phyloP scores from a whole-genome alignment of 1,140 invertebrate genomes.

The Tetramorium simillimum region DNA sequence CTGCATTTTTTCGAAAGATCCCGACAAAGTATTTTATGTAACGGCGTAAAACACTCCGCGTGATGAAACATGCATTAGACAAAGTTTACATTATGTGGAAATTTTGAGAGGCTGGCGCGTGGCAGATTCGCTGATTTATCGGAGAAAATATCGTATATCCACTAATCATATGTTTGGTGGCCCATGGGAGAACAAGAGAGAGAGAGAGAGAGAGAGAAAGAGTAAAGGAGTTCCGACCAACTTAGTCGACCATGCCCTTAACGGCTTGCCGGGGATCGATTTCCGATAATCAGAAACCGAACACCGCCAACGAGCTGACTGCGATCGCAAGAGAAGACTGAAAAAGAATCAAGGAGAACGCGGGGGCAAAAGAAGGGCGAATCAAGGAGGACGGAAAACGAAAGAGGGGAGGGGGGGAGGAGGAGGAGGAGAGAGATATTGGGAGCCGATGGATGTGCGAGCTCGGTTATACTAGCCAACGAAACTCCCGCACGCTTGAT shows the following conservation, averaged over 20 bases:
- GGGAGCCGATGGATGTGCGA: constrained; percentile 51
- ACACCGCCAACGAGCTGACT: constrained; percentile 72
- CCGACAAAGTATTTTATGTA: not conserved
- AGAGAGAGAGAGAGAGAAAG: not conserved
- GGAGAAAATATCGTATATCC: constrained; percentile 38
- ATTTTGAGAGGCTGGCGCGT: not conserved
- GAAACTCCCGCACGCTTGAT: constrained; percentile 53
- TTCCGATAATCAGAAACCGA: constrained; percentile 78
- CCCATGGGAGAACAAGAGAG: not conserved
- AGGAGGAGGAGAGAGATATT: constrained; percentile 26
- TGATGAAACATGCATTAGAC: not conserved
- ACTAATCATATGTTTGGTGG: constrained; percentile 47
- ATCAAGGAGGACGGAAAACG: constrained; percentile 32
- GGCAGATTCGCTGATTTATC: not conserved
- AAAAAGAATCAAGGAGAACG: constrained; percentile 57
- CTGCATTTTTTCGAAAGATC: not conserved
- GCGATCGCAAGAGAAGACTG: constrained; percentile 63
- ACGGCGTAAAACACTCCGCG: not conserved
- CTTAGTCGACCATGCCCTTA: constrained; percentile 70
- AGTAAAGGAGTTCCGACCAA: constrained; percentile 43
- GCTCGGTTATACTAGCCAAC: constrained; percentile 52
- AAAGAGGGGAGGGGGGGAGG: not conserved
- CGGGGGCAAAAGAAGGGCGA: constrained; percentile 31
- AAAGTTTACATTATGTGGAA: not conserved
- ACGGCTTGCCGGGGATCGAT: constrained; percentile 74